Base-by-base conservation (phyloP, 2,888 invertebrate species). In the Epinotia nisella region DNA sequence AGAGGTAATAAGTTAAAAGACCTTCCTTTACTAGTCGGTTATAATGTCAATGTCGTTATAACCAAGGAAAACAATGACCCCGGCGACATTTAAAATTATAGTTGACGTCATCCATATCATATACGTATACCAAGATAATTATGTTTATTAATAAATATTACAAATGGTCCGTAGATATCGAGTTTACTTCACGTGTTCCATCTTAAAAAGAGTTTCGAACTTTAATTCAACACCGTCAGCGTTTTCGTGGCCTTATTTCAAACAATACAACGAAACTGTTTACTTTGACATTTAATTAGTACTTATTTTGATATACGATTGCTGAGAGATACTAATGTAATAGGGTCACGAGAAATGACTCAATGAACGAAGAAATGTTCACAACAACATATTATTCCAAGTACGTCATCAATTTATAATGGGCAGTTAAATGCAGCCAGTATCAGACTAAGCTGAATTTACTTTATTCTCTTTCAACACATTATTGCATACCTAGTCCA, bases 341-440 rank as follows among this genome's bases (percentile, higher is more conserved):
- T 49, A 39, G 56, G 67, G 56, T 61, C 67, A 58, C 29, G 45
- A 61, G 53, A 45, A 39, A 24, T 68, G 67, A 72, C 56, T 68
- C 71, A 68, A 59, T 62, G 71, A 55, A 15, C 55, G 56, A 61
- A 24, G 45, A 62, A 64, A 62, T 49, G 62, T 51, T 45, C 55
- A 62, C 67, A 72, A 61, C 66, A 72, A 55, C 49, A 56, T 55
- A 64, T 56, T 55, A 66, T 39, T 56, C n/a, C 21, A 49, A 35
- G 45, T 45, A 56, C 62, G 53, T 61, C 58, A 58, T 67, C 58
- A 55, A 49, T 59, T 45, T 58, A 65, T 55, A 45, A 59, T 2
- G 24, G 45, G 13, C 49, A 45, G 24, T 24, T 56, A 45, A 64
- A 51, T 51, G 21, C 61, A 51, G 49, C 49, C 49, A 29, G 49